Percentiles rank a stretch among this genome's conserved stretches.
phyloP scores from a whole-genome alignment of 92 coral and sea anemone genomes.

The Parazoanthus swiftii region DNA sequence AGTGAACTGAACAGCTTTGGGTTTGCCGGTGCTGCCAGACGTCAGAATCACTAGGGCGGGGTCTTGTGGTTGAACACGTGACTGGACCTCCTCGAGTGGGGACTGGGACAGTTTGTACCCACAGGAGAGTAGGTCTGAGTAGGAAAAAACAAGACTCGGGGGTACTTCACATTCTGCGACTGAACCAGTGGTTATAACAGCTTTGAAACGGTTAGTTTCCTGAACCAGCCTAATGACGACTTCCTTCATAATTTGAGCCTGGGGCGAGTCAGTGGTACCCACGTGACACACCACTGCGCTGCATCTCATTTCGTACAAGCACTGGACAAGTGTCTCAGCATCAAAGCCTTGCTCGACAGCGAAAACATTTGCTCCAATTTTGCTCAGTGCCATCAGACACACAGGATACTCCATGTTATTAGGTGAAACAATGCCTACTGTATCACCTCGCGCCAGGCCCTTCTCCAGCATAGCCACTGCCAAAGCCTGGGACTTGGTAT shows the following conservation, averaged over 20 bases:
- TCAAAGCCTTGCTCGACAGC: background rate
- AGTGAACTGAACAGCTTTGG: slow-evolving; percentile 18
- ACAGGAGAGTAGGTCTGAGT: background rate
- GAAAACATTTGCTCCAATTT: slow-evolving; percentile 10
- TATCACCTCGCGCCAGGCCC: slow-evolving; percentile 16
- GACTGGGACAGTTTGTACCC: background rate
- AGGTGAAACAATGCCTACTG: background rate
- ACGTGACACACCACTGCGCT: background rate
- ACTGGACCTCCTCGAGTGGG: background rate
- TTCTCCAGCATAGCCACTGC: slow-evolving; percentile 16
- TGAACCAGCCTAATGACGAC: background rate
- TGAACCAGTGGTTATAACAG: background rate
- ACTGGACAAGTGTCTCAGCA: background rate
- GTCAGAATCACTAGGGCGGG: background rate
- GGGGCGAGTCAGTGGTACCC: background rate
- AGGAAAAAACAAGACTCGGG: slow-evolving; percentile 1
- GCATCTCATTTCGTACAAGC: background rate
- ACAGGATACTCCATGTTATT: slow-evolving; percentile 17
- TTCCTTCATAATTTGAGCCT: background rate
- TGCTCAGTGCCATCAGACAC: slow-evolving; percentile 10
- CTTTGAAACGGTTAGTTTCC: background rate
- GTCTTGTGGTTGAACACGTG: slow-evolving; percentile 10
- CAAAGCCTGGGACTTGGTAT: slow-evolving; percentile 24
- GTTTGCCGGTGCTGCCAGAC: slow-evolving; percentile 5
- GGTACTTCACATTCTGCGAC: background rate